phyloP scores from a whole-genome alignment of 2,888 invertebrate genomes.

The Hypomecis punctinalis region DNA sequence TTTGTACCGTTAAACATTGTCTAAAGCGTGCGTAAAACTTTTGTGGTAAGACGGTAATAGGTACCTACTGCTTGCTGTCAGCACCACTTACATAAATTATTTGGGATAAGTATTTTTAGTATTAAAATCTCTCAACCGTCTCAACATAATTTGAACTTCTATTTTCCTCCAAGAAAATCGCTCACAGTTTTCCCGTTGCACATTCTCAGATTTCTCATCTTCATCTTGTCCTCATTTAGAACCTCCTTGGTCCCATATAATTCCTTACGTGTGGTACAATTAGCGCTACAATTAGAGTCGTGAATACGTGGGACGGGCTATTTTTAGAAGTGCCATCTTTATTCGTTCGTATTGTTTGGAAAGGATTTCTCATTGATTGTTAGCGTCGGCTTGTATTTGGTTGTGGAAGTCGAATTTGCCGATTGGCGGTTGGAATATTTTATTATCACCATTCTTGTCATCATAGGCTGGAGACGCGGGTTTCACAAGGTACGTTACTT shows the following conservation, averaged over 20 bases:
- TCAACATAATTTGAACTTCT: too few species aligned
- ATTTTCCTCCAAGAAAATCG: neutral
- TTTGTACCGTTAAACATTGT: too few species aligned
- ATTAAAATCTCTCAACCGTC: too few species aligned
- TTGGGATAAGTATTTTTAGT: too few species aligned
- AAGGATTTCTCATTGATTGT: conserved; percentile 17
- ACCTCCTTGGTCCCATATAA: conserved; percentile 13
- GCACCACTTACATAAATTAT: too few species aligned
- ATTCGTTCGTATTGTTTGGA: conserved; percentile 24
- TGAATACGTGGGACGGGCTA: conserved; percentile 40
- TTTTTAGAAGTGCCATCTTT: conserved; percentile 36
- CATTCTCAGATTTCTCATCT: neutral
- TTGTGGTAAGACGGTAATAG: too few species aligned
- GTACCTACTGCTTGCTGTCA: too few species aligned
- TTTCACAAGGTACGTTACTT: conserved; percentile 1
- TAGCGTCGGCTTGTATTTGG: conserved; percentile 4
- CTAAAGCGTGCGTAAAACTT: too few species aligned
- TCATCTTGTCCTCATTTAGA: conserved; percentile 9
- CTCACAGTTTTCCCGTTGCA: neutral
- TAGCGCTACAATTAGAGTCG: conserved; percentile 39
- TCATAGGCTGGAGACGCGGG: neutral
- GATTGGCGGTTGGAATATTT: neutral
- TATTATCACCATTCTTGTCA: neutral
- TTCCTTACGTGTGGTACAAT: conserved; percentile 37
- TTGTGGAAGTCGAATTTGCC: conserved; percentile 3